Evolutionary conservation across 2,888 invertebrate species (phyloP), one percentile per base, ranked within the genome.

Genomic region (Polydrusus tereticollis): DNA sequence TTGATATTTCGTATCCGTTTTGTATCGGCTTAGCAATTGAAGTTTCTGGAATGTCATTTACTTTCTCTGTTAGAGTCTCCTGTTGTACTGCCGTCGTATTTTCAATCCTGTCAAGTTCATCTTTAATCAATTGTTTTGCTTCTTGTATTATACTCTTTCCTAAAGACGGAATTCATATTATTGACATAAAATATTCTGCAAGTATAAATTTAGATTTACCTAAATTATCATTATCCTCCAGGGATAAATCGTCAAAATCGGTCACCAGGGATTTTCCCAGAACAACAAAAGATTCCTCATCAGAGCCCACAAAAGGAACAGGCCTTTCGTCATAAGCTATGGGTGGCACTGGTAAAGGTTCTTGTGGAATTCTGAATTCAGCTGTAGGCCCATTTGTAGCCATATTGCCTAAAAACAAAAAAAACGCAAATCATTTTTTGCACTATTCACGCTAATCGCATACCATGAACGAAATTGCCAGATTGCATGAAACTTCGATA

Each of bases 221-320:
- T 23, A 41, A 26, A 45, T 41, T 20, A 23, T 43, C 7, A 43
- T 23, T 20, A 18, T 62, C 47, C 0, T 62, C 58, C 12, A 29
- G 18, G 18, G 69, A 57, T 14, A 65, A 38, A 20, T 59, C 58
- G 1, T 71, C 73, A 23, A 36, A 64, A 43, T 75, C 76, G 12
- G 59, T 47, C 23, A 43, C 60, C 58, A 77, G 55, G 10, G 78
- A 78, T 29, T 77, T 73, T 8, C 78, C 77, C 33, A 79, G 64
- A 12, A 77, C 80, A 72, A 77, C 82, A 73, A 80, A 80, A 1
- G 80, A 80, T 60, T 78, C 23, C 29, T 43, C 50, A 20, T 72
- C 71, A 21, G 23, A 14, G 16, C 43, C 55, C 4, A 65, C 8
- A 36, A 10, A 41, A 65, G 72, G 72, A 38, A 71, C 45, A 41